These are phyloP conservation scores for Procavia capensis DNA, from an alignment of 2,113 vertebrate genomes.

Conservation along the genomic window DNA sequence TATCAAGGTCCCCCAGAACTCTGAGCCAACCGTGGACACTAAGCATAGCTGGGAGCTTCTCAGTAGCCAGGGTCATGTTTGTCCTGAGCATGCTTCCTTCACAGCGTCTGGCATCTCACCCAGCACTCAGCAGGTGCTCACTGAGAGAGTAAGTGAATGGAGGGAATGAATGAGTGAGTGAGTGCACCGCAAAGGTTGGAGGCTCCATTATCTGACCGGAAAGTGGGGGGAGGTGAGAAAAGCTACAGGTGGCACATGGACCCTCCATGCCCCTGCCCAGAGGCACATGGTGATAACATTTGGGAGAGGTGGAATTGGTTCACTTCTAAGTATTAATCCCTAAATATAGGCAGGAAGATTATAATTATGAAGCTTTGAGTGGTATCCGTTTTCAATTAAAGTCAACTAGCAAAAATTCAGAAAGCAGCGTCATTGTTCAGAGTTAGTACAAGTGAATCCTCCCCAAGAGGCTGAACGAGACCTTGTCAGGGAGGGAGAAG, in stretches of 20 bases:
- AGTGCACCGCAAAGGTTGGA: neutral
- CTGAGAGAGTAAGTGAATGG: neutral
- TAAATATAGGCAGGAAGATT: slow-evolving; percentile 9
- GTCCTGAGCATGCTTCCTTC: neutral
- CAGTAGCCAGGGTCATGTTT: too few species aligned
- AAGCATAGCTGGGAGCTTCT: neutral
- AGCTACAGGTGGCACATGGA: neutral
- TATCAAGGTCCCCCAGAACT: neutral
- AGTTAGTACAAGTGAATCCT: neutral
- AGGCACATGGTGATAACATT: neutral
- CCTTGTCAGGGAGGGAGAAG: neutral
- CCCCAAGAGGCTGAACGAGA: neutral
- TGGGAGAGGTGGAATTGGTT: neutral
- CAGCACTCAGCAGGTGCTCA: neutral
- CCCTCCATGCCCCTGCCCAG: neutral
- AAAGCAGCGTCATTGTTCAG: slow-evolving; percentile 6
- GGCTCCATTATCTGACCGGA: neutral
- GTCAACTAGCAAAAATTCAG: neutral
- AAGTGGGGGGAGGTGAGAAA: neutral
- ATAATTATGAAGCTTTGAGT: slow-evolving; percentile 57
- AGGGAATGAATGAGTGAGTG: neutral
- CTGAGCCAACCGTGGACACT: neutral
- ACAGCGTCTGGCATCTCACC: neutral
- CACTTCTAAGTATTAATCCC: slow-evolving; percentile 4
- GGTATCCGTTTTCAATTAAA: slow-evolving; percentile 71